Evolutionary conservation across 2,888 invertebrate species (phyloP), one percentile per base, ranked within the genome.

Genomic region (Tricholauxania praeusta): DNA sequence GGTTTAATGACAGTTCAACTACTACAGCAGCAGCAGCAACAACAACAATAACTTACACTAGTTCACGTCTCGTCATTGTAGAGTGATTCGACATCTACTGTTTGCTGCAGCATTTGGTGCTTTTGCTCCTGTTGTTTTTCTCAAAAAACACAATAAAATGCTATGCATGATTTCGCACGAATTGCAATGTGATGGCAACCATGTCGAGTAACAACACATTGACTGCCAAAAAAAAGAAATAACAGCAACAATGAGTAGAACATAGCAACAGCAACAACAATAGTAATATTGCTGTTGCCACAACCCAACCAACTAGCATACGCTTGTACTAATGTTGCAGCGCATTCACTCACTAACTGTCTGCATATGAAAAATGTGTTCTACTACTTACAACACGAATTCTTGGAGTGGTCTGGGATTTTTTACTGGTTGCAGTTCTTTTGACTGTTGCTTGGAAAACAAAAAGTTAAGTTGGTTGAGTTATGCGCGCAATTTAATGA

Each of bases 1-100:
- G 71, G 73, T 76, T 76, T 75, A 76, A 76, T 75, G 76, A 72
- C 76, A 75, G 76, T 76, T 76, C 73, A 75, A 75, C 70, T 74
- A 70, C 66, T 73, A 63, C 48, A 74, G 55, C 73, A 73, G 59
- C 65, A 69, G 73, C 65, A 66, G 65, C 47, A 65, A 57, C 73
- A 74, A 72, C 75, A 55, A 63, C 70, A 74, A 65, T 48, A 62
- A 51, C 14, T 65, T 59, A 60, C 59, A 59, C 59, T 48, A 59
- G 32, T 59, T 59, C 68, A 68, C 59, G 68, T 59, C 51, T 59
- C 51, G 47, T 68, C 47, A 47, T 68, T 57, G 59, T 60, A 57
- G n/a, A 68, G 19, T 60, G 28, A 39, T 66, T 28, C 60, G 12
- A 22, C 14, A 28, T 39, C 39, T n/a, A 12, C 17, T 55, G 22